Base-by-base conservation (phyloP, 2,888 invertebrate species). In the Darwinula stevensoni region DNA sequence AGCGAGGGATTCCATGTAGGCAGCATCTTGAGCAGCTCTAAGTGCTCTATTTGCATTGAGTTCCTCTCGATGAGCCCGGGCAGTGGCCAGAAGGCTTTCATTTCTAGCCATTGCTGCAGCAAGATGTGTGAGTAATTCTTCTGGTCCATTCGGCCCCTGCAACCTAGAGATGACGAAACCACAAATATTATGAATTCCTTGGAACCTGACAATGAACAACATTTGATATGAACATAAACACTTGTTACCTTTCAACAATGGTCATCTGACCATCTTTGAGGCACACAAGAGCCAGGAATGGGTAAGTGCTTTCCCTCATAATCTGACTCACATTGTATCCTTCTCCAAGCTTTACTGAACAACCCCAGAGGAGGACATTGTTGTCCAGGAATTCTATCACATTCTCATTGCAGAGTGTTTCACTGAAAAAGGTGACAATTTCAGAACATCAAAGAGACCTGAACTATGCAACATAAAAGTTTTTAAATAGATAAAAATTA, bases 271-370 rank as follows among this genome's bases (percentile, higher is more conserved):
- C 73, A 34, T 84, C 75, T 39, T 78, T 65, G 18, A 88, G 59
- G 32, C 80, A 84, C 44, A 94, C 72, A 34, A 91, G 62, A 35
- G 80, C 78, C 43, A 94, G 55, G 44, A 84, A 67, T 9, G 94
- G 94, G 49, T 69, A 75, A 40, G 63, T 62, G 34, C 69, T 64
- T 15, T 73, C 75, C 37, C 73, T 67, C 17, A 88, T 63, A 0
- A 80, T 72, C 51, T 78, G 80, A 5, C 75, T 70, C 15, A 88
- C 88, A 42, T 78, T 63, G 56, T 75, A 76, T 1, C 94, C 94
- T 52, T 94, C 91, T 0, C 76, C 70, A 0, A 67, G 67, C 39
- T 72, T 67, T 14, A 76, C 67, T 33, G 75, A 72, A 51, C 91
- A 91, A 3, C 72, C 82, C 94, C 91, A 97, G 13, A 28, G 9